Conservation (phyloP, 1,140 invertebrate species). For the Ips nitidus region DNA sequence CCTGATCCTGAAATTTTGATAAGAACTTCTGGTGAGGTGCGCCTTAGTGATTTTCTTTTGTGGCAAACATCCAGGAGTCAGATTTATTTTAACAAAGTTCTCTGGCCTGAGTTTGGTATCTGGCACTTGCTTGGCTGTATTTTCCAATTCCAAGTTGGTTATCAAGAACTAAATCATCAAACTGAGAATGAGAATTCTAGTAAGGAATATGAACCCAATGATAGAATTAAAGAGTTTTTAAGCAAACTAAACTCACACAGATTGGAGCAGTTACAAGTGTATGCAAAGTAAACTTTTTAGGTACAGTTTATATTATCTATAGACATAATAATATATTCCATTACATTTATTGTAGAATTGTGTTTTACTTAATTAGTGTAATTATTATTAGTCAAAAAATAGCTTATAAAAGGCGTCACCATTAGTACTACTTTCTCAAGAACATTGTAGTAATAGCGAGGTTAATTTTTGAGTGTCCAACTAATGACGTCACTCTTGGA, state of each 20-base stretch:
- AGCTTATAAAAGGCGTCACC: too few species aligned
- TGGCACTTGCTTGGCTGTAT: slow-evolving; percentile 87
- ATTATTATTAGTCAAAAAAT: too few species aligned
- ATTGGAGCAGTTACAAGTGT: slow-evolving; percentile 32
- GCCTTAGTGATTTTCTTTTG: slow-evolving; percentile 94
- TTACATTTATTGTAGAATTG: too few species aligned
- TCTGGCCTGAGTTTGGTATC: slow-evolving; percentile 93
- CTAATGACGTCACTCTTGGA: too few species aligned
- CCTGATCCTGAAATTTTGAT: slow-evolving; percentile 85
- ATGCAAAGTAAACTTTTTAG: slow-evolving; percentile 7
- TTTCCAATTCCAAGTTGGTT: slow-evolving; percentile 77
- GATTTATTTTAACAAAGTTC: slow-evolving; percentile 75
- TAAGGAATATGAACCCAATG: too few species aligned
- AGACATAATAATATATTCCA: too few species aligned
- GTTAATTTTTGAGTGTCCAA: too few species aligned
- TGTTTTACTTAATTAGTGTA: too few species aligned
- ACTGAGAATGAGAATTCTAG: not conserved
- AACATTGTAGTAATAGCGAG: too few species aligned
- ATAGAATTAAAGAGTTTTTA: slow-evolving; percentile 39
- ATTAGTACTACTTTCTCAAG: too few species aligned
- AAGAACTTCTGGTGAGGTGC: slow-evolving; percentile 92
- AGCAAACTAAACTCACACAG: slow-evolving; percentile 34
- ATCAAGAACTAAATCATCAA: slow-evolving; percentile 45
- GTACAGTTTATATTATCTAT: too few species aligned
- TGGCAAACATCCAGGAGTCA: slow-evolving; percentile 84